Evolutionary conservation across 2,797 vertebrate species (phyloP).

Genomic region (Catharus ustulatus): DNA sequence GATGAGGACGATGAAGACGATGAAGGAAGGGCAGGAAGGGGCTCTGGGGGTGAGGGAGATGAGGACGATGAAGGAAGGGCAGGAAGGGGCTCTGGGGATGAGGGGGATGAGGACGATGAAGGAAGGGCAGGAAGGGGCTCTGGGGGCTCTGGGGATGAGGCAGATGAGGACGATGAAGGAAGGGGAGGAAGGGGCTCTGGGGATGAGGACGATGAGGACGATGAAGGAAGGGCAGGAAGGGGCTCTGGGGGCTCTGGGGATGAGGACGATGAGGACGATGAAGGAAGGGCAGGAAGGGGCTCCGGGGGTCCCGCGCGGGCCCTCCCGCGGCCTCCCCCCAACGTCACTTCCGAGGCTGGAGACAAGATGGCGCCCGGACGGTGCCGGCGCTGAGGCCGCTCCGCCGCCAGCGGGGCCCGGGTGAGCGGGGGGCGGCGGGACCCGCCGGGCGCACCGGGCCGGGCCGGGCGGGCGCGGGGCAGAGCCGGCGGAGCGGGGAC

Average conservation of each 20-base stretch:
- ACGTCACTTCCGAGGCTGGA: constrained; percentile 77
- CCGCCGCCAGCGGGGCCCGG: neutral
- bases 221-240: too few relatives aligned
- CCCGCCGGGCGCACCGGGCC: neutral
- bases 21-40: neutral
- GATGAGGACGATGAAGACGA: too few relatives aligned
- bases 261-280: too few relatives aligned
- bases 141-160: too few relatives aligned
- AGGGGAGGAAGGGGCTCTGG: too few relatives aligned
- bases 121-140: too few relatives aligned
- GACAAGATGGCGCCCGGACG: constrained; percentile 76
- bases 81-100: neutral
- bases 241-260: too few relatives aligned
- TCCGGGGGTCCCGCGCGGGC: neutral
- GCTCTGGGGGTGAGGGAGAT: neutral
- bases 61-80: too few relatives aligned
- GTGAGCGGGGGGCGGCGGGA: neutral
- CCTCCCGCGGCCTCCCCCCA: constrained; percentile 20
- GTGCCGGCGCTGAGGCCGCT: constrained; percentile 60
- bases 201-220: too few relatives aligned
- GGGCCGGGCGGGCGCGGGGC: neutral
- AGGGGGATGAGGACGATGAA: too few relatives aligned
- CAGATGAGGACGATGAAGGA: too few relatives aligned
- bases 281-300: too few relatives aligned
- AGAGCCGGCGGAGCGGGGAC: neutral